phyloP scores from a whole-genome alignment of 2,113 vertebrate species.

The Vireo altiloquus region DNA sequence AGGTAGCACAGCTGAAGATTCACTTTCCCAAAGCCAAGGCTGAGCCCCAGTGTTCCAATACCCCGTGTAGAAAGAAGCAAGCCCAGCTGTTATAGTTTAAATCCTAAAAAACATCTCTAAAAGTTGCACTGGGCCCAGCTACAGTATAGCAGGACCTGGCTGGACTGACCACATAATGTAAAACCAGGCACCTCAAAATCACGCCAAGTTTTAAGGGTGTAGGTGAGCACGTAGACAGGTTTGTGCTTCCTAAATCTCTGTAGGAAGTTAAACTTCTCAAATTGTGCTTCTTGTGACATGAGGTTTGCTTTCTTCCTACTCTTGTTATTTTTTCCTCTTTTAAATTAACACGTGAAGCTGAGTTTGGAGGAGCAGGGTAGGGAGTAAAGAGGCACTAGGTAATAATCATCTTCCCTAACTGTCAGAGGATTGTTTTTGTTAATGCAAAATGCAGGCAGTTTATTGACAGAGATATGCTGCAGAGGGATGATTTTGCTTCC shows the following conservation, averaged over 20 bases:
- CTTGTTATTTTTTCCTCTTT: neutral
- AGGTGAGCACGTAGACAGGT: neutral
- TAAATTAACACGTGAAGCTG: neutral
- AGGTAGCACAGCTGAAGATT: neutral
- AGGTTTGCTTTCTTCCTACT: neutral
- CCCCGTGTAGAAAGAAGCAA: neutral
- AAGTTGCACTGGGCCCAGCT: neutral
- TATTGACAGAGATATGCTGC: neutral
- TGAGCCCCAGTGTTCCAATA: neutral
- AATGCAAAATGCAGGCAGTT: constrained; percentile 20
- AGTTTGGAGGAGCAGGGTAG: neutral
- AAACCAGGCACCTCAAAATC: neutral
- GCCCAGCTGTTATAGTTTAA: neutral
- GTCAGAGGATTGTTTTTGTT: constrained; percentile 28
- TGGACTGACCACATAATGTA: neutral
- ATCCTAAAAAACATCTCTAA: neutral
- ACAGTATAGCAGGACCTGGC: neutral
- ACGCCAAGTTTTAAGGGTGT: neutral
- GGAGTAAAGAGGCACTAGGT: neutral
- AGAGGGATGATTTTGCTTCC: neutral
- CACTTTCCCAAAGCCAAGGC: neutral
- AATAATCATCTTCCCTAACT: constrained; percentile 7
- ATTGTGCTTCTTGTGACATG: neutral
- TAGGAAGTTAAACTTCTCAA: constrained; percentile 2
- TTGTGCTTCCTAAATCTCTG: neutral